These are phyloP conservation scores for Kradibia gibbosae DNA, from an alignment of 1,140 invertebrate species.

Conservation along the genomic window DNA sequence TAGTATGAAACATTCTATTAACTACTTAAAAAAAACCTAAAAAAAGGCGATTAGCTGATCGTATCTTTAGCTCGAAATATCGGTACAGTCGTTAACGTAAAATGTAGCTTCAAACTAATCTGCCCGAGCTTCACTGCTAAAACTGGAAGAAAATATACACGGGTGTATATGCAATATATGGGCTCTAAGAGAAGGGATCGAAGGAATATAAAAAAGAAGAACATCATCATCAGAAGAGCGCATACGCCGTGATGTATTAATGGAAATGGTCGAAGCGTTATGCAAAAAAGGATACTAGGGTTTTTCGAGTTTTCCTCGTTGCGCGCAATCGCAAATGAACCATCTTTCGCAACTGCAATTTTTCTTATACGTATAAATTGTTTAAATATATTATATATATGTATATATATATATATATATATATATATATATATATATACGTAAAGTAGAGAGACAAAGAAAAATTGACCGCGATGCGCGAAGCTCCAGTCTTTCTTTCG, in stretches of 20 bases:
- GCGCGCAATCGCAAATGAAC: too few species aligned
- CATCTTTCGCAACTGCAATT: too few species aligned
- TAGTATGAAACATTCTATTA: not conserved
- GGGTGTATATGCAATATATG: too few species aligned
- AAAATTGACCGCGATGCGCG: not conserved
- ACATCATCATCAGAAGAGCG: not conserved
- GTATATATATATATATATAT: too few species aligned
- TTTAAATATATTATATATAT: too few species aligned
- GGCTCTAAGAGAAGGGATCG: too few species aligned
- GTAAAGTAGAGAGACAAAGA: not conserved
- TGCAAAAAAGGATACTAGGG: not conserved
- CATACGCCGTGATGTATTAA: not conserved
- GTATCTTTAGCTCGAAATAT: not conserved
- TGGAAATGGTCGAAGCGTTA: not conserved
- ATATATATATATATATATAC: too few species aligned
- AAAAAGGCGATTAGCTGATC: not conserved
- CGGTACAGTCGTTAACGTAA: not conserved
- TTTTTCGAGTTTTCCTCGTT: not conserved
- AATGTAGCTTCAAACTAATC: conserved; percentile 5
- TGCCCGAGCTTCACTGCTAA: too few species aligned
- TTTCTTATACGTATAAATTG: too few species aligned
- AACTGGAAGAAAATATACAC: too few species aligned
- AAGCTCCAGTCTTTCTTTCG: not conserved
- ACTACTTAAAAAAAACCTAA: not conserved
- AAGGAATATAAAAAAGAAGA: not conserved